Conservation (phyloP, 2,113 vertebrate species). For the Danio rerio region GRCz12tu NC_133191.1:32791501-32792000, state of each 20-base stretch:
- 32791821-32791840: conserved; percentile 96
- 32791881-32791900: conserved; percentile 87
- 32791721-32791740: too few relatives aligned
- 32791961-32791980: neutral
- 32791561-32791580: too few relatives aligned
- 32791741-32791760: neutral
- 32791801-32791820: conserved; percentile 92
- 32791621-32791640: too few relatives aligned
- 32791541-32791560: too few relatives aligned
- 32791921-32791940: conserved; percentile 92
- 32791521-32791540: too few relatives aligned
- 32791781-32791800: conserved; percentile 79
- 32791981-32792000: neutral
- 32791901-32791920: conserved; percentile 84
- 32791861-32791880: conserved; percentile 90
- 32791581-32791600: too few relatives aligned
- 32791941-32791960: conserved; percentile 71
- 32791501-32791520: too few relatives aligned
- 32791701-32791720: too few relatives aligned
- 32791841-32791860: conserved; percentile 90
- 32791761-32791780: neutral
- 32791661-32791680: too few relatives aligned
- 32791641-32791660: too few relatives aligned
- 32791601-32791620: too few relatives aligned
- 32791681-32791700: too few relatives aligned